Conservation (phyloP, 2,888 invertebrate genomes). For the Microctonus brassicae region DNA sequence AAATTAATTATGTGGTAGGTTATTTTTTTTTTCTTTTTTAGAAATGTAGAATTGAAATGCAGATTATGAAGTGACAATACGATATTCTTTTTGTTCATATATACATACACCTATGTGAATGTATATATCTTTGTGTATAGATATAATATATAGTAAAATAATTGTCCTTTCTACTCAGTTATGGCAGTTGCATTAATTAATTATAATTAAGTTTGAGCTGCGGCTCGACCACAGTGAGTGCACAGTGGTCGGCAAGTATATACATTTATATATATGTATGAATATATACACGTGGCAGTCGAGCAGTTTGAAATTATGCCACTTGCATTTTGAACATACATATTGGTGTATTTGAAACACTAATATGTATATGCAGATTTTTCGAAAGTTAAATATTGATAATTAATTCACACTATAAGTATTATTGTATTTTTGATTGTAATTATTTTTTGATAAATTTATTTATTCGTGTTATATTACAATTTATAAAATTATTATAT, state of each 20-base stretch:
- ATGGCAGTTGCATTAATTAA: slow-evolving; percentile 81
- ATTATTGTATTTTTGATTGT: too few relatives aligned
- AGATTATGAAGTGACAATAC: background rate
- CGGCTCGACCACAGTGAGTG: slow-evolving; percentile 69
- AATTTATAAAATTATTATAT: too few relatives aligned
- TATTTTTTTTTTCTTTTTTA: background rate
- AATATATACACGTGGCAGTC: slow-evolving; percentile 57
- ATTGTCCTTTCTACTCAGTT: slow-evolving; percentile 62
- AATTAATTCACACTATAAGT: too few relatives aligned
- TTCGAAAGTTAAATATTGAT: too few relatives aligned
- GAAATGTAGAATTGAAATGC: background rate
- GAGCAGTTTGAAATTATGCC: slow-evolving; percentile 59
- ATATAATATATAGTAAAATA: slow-evolving; percentile 56
- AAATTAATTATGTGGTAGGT: background rate
- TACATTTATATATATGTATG: slow-evolving; percentile 29
- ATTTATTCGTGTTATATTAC: too few relatives aligned
- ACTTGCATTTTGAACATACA: background rate
- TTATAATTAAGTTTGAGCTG: slow-evolving; percentile 89
- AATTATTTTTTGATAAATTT: too few relatives aligned
- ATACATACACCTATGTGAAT: background rate
- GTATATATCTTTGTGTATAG: background rate
- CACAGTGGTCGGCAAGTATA: slow-evolving; percentile 2
- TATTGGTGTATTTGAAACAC: too few relatives aligned
- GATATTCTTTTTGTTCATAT: background rate
- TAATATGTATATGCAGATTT: too few relatives aligned